Evolutionary conservation across 2,113 vertebrate genomes (phyloP).

Genomic region (Saimiri boliviensis): DNA sequence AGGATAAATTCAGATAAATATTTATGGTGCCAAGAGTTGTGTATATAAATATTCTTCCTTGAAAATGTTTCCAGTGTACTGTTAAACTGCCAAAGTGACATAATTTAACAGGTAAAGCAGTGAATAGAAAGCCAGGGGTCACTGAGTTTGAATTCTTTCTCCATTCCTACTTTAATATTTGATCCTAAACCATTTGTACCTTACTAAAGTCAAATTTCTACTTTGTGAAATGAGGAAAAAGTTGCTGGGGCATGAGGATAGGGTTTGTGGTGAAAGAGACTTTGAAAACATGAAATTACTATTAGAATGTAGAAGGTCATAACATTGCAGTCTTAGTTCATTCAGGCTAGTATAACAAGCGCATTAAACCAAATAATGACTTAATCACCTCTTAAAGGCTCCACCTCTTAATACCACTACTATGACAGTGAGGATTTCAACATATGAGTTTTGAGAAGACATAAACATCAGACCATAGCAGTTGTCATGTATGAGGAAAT

Average conservation of each 20-base stretch:
- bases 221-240: neutral
- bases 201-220: conserved; percentile 52
- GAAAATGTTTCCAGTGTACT: conserved; percentile 70
- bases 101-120: conserved; percentile 65
- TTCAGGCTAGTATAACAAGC: neutral
- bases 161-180: neutral
- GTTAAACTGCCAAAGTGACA: conserved; percentile 64
- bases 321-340: neutral
- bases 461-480: neutral
- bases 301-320: neutral
- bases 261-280: neutral
- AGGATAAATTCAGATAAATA: conserved; percentile 71
- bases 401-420: neutral
- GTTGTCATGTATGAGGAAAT: neutral
- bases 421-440: neutral
- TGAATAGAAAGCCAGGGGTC: conserved; percentile 55
- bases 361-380: too few relatives aligned
- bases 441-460: neutral
- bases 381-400: neutral
- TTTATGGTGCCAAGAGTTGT: conserved; percentile 73
- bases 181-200: neutral
- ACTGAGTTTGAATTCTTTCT: conserved; percentile 62
- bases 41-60: conserved; percentile 74
- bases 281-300: neutral
- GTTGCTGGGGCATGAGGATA: neutral